phyloP scores from a whole-genome alignment of 2,888 invertebrate species.

The Scaptomyza polygonia region DNA sequence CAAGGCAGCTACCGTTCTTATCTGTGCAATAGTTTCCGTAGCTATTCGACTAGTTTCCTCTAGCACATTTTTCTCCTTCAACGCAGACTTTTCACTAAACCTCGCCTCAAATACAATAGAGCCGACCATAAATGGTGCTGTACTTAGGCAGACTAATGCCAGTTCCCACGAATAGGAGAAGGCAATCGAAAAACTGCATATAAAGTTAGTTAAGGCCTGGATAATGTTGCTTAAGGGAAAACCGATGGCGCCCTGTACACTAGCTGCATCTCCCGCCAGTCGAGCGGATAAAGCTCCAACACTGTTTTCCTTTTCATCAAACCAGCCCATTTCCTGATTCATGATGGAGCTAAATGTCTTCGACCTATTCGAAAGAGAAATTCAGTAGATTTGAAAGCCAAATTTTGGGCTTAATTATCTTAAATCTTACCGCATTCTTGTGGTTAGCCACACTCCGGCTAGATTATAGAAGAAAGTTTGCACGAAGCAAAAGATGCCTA shows the following conservation, averaged over 20 bases:
- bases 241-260: slow-evolving; percentile 90
- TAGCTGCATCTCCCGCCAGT: slow-evolving; percentile 89
- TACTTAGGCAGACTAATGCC: slow-evolving; percentile 88
- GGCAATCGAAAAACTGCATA: slow-evolving; percentile 87
- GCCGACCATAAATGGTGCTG: slow-evolving; percentile 88
- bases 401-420: background rate
- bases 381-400: background rate
- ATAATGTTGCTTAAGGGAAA: slow-evolving; percentile 88
- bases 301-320: slow-evolving; percentile 88
- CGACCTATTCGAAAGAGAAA: slow-evolving; percentile 54
- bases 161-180: slow-evolving; percentile 89
- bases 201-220: slow-evolving; percentile 88
- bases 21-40: slow-evolving; percentile 90
- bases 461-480: slow-evolving; percentile 90
- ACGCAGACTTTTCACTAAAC: slow-evolving; percentile 86
- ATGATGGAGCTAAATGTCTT: slow-evolving; percentile 87
- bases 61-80: slow-evolving; percentile 87
- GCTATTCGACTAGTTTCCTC: slow-evolving; percentile 89
- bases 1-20: slow-evolving; percentile 89
- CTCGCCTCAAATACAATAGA: slow-evolving; percentile 88
- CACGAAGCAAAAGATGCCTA: slow-evolving; percentile 88
- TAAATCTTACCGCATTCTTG: slow-evolving; percentile 84
- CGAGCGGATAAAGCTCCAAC: slow-evolving; percentile 89
- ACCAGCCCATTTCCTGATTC: slow-evolving; percentile 90
- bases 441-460: slow-evolving; percentile 90